phyloP scores from a whole-genome alignment of 2,797 vertebrate genomes.

The Peromyscus melanophrys region DNA sequence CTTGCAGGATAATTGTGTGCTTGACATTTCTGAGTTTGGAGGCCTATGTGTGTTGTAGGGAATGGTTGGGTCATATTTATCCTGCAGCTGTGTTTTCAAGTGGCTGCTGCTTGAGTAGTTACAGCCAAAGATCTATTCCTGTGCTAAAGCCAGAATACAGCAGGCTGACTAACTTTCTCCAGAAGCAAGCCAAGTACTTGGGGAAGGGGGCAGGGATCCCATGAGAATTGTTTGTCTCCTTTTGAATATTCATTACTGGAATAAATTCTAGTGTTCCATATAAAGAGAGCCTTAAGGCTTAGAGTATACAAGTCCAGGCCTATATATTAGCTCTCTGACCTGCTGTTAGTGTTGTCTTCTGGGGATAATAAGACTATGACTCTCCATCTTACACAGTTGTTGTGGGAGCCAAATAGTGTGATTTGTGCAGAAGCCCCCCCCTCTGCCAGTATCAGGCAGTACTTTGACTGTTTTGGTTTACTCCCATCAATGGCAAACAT shows the following conservation, averaged over 20 bases:
- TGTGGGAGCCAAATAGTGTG: neutral
- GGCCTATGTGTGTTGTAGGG: neutral
- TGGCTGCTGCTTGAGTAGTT: neutral
- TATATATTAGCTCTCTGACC: neutral
- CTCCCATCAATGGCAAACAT: neutral
- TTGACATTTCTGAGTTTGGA: neutral
- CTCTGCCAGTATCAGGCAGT: neutral
- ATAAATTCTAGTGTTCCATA: slow-evolving; percentile 11
- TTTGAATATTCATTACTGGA: slow-evolving; percentile 35
- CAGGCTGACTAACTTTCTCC: slow-evolving; percentile 18
- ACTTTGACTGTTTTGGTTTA: neutral
- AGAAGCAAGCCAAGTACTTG: slow-evolving; percentile 14
- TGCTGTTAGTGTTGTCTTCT: slow-evolving; percentile 34
- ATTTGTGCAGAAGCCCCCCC: neutral
- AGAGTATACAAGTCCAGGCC: neutral
- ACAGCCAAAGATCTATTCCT: neutral
- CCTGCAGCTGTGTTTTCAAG: neutral
- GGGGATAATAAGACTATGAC: neutral
- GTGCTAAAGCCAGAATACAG: neutral
- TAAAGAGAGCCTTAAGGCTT: neutral
- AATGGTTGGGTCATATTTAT: neutral
- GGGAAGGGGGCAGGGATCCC: neutral
- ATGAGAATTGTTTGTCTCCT: slow-evolving; percentile 27
- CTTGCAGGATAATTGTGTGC: neutral
- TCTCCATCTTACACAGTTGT: neutral